phyloP scores from a whole-genome alignment of 2,797 vertebrate genomes.

The Holocentrus rufus region DNA sequence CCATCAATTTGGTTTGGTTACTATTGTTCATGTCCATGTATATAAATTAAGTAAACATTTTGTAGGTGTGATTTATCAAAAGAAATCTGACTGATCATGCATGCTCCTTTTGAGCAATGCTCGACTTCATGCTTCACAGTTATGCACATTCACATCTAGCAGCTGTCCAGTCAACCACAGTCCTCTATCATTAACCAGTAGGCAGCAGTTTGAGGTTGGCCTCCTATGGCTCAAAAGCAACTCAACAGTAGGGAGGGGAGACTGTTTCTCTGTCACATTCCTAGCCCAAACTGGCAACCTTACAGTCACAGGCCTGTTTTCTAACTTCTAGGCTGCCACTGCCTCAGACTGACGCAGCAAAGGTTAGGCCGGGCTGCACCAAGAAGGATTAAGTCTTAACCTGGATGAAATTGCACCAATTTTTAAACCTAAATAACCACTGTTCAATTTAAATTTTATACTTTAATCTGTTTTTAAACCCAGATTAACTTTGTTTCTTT shows the following conservation, averaged over 20 bases:
- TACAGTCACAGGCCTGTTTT: constrained; percentile 34
- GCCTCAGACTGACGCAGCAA: constrained; percentile 10
- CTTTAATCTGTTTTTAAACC: too few species aligned
- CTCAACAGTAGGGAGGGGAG: constrained; percentile 39
- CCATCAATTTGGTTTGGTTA: too few species aligned
- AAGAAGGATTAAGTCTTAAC: too few species aligned
- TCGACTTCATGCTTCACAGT: not conserved
- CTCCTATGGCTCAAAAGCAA: constrained; percentile 35
- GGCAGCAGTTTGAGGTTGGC: constrained; percentile 45
- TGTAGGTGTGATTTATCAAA: not conserved
- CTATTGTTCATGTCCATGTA: too few species aligned
- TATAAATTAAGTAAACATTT: not conserved
- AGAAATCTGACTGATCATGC: not conserved
- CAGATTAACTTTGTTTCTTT: too few species aligned
- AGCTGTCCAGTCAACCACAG: constrained; percentile 31
- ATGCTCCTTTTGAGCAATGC: not conserved
- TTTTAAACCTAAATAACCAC: too few species aligned
- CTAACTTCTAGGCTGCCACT: constrained; percentile 38
- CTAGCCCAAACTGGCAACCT: constrained; percentile 52
- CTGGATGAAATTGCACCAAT: too few species aligned
- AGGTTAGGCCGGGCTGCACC: not conserved
- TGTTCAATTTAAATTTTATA: too few species aligned
- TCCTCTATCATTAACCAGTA: constrained; percentile 42
- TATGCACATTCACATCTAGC: constrained; percentile 26
- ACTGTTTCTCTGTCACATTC: constrained; percentile 52